These are phyloP conservation scores for Saguinus midas DNA, from an alignment of 2,113 vertebrate genomes.

Conservation along the genomic window DNA sequence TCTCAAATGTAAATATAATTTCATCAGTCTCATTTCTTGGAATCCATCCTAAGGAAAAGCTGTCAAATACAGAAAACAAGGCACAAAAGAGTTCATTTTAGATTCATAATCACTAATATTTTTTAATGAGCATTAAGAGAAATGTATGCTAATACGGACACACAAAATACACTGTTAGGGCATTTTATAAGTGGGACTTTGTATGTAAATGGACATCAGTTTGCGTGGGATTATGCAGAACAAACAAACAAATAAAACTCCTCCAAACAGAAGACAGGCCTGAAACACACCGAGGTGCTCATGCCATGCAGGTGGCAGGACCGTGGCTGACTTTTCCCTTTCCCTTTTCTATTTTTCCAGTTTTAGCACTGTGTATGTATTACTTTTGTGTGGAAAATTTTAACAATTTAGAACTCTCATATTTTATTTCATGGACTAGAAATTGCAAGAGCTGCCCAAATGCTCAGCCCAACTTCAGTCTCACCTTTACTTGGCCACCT, in stretches of 20 bases:
- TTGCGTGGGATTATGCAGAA: no score
- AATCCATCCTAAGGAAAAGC: neutral
- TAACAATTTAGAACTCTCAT: neutral
- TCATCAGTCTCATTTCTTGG: neutral
- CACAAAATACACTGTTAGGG: no score
- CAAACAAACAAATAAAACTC: neutral
- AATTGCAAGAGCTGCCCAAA: no score
- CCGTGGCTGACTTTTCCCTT: no score
- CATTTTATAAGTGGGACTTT: neutral
- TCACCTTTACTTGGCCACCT: neutral
- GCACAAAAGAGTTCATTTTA: neutral
- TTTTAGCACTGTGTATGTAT: neutral
- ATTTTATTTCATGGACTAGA: neutral
- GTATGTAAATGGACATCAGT: neutral
- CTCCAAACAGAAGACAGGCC: neutral
- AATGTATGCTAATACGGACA: neutral
- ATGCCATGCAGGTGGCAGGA: neutral
- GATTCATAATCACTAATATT: neutral
- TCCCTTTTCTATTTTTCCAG: neutral
- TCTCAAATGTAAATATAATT: neutral
- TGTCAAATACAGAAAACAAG: neutral
- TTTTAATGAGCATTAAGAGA: neutral
- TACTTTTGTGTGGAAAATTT: neutral
- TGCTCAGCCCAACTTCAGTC: accelerated
- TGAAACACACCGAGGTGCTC: accelerated